Base-by-base conservation (phyloP, 1,140 invertebrate species). In the Copidosoma floridanum region DNA sequence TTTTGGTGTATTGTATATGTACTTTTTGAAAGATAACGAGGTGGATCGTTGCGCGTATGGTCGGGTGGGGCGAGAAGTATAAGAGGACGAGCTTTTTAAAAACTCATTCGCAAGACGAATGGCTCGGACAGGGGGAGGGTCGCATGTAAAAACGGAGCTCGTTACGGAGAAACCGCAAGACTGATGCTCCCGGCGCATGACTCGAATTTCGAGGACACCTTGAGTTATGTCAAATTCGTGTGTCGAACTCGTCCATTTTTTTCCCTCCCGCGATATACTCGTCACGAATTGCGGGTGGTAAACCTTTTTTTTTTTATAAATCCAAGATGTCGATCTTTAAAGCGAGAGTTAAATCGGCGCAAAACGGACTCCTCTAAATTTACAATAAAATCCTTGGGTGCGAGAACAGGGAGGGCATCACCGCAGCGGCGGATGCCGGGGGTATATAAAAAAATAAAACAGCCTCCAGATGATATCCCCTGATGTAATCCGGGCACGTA, bases 311-410 rank as follows among this genome's bases (percentile, higher is more conserved):
- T n/a, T n/a, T n/a, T n/a, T n/a, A n/a, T n/a, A n/a, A n/a, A n/a
- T n/a, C n/a, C n/a, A n/a, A n/a, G n/a, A 74, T 70, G 79, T 77
- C 74, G 77, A 68, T 69, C 75, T 79, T 79, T 79, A 79, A 80
- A 77, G 71, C 74, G 71, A 70, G 75, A 79, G 79, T 81, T 79
- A 81, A 71, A 79, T 71, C 46, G n/a, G n/a, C n/a, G n/a, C n/a
- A n/a, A n/a, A n/a, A n/a, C n/a, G n/a, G n/a, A n/a, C n/a, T n/a
- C n/a, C n/a, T n/a, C n/a, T n/a, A n/a, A n/a, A n/a, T n/a, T n/a
- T n/a, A n/a, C n/a, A n/a, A n/a, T n/a, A n/a, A n/a, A n/a, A n/a
- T 32, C 43, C 52, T 47, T 18, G 21, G 53, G 54, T 29, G 35
- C 56, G 55, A 64, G 51, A 21, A 32, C 24, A 41, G 40, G 43